Percentiles rank a stretch among this genome's conserved stretches.
Evolutionary conservation across 2,888 invertebrate genomes (phyloP).

Genomic region (Copidosoma aretas): DNA sequence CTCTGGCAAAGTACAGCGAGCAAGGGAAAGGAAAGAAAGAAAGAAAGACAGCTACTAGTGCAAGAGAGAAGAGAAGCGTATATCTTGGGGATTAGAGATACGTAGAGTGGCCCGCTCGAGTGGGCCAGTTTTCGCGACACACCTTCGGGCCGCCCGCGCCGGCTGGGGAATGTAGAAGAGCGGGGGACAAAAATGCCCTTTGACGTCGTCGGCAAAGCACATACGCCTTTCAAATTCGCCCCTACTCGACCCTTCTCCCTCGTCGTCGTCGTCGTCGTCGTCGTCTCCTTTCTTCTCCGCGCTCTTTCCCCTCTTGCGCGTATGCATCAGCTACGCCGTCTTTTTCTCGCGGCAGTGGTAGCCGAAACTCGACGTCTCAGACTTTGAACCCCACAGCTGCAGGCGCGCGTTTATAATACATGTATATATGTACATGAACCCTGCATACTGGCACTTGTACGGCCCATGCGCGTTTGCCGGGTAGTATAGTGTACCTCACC

Average conservation of each 20-base stretch:
- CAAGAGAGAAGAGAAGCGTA: not conserved
- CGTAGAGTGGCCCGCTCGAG: not conserved
- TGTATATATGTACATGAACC: too few species aligned
- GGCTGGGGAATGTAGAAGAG: not conserved
- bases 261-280: not conserved
- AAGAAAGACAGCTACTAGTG: too few species aligned
- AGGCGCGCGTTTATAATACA: too few species aligned
- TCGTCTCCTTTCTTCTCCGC: too few species aligned
- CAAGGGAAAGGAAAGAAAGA: too few species aligned
- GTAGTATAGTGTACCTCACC: not conserved
- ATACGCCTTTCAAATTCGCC: conserved; percentile 9
- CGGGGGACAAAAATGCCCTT: conserved; percentile 18
- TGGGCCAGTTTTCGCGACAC: not conserved
- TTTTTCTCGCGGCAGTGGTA: not conserved
- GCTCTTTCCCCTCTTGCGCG: not conserved
- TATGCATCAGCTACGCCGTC: not conserved
- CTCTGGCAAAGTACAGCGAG: too few species aligned
- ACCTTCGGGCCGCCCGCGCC: not conserved
- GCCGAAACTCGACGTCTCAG: conserved; percentile 1
- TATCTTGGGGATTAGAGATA: not conserved
- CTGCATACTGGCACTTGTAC: too few species aligned
- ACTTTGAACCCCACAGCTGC: not conserved
- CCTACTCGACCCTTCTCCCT: not conserved
- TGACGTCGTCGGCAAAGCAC: conserved; percentile 3
- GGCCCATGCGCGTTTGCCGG: not conserved